These are phyloP conservation scores for Graphium colonna DNA, from an alignment of 2,888 invertebrate genomes.

Conservation along the genomic window DNA sequence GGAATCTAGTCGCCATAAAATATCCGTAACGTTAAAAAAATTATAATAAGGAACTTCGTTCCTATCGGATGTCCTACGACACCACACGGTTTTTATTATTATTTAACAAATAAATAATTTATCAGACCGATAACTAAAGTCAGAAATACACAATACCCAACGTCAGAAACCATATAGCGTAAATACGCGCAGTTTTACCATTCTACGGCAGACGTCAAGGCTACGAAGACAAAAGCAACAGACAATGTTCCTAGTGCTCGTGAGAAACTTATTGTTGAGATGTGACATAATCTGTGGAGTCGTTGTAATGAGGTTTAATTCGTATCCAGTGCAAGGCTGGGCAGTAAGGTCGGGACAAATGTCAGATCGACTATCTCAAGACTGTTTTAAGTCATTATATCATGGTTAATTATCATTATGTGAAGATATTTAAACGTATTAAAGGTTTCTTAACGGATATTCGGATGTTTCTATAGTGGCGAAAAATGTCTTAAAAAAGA, in stretches of 20 bases:
- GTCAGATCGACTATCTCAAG: slow-evolving; percentile 18
- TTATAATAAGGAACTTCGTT: too few species aligned
- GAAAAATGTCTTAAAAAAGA: too few species aligned
- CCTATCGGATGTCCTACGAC: too few species aligned
- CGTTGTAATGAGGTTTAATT: slow-evolving; percentile 52
- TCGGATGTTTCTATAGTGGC: too few species aligned
- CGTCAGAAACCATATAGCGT: background rate
- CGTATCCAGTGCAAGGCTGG: slow-evolving; percentile 65
- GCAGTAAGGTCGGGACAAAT: slow-evolving; percentile 31
- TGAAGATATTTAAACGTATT: too few species aligned
- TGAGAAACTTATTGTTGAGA: slow-evolving; percentile 50
- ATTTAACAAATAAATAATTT: too few species aligned
- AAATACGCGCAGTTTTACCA: slow-evolving; percentile 1
- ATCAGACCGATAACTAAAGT: too few species aligned
- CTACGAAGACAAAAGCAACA: slow-evolving; percentile 28
- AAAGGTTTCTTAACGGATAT: too few species aligned
- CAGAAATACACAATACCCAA: too few species aligned
- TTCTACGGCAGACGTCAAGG: slow-evolving; percentile 26
- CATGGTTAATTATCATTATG: slow-evolving; percentile 8
- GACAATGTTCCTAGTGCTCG: slow-evolving; percentile 37
- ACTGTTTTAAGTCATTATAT: slow-evolving; percentile 10
- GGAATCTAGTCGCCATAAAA: too few species aligned
- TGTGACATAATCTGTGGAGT: slow-evolving; percentile 62
- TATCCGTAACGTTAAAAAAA: too few species aligned
- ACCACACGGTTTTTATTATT: too few species aligned